Percentiles rank a stretch among this genome's conserved stretches.
phyloP scores from a whole-genome alignment of 2,113 vertebrate species.

The Pongo abelii region DNA sequence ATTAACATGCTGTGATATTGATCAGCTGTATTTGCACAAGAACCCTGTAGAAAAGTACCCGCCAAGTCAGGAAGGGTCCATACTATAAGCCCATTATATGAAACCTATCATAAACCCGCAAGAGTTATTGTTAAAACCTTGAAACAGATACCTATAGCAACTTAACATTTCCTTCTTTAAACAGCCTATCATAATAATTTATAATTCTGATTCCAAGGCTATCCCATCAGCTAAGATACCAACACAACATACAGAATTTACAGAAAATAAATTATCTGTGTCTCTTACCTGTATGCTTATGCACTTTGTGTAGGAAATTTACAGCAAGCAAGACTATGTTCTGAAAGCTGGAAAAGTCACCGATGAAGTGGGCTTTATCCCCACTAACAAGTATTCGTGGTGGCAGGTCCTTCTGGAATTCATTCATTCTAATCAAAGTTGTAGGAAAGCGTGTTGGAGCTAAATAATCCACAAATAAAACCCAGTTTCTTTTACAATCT shows the following conservation, averaged over 20 bases:
- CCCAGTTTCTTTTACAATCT: constrained; percentile 77
- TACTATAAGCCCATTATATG: not conserved
- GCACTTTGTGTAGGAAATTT: constrained; percentile 57
- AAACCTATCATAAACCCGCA: not conserved
- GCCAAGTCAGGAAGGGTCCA: not conserved
- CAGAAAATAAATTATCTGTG: not conserved
- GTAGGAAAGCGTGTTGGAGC: constrained; percentile 74
- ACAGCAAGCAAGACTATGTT: constrained; percentile 75
- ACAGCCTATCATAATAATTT: not conserved
- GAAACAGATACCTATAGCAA: not conserved
- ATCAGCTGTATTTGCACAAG: not conserved
- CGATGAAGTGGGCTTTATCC: constrained; percentile 65
- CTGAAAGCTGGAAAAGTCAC: constrained; percentile 77
- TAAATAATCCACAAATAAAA: constrained; percentile 80
- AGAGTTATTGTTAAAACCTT: not conserved
- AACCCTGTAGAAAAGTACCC: not conserved
- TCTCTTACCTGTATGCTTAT: constrained; percentile 75
- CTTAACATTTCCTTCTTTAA: not conserved
- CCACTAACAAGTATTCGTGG: constrained; percentile 62
- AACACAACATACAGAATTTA: not conserved
- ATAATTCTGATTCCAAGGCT: not conserved
- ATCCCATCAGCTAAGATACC: not conserved
- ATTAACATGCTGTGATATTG: not conserved
- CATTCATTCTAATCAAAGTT: constrained; percentile 43
- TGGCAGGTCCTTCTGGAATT: constrained; percentile 79